Evolutionary conservation across 1,140 invertebrate genomes (phyloP).

Genomic region (Drosophila athabasca): DNA sequence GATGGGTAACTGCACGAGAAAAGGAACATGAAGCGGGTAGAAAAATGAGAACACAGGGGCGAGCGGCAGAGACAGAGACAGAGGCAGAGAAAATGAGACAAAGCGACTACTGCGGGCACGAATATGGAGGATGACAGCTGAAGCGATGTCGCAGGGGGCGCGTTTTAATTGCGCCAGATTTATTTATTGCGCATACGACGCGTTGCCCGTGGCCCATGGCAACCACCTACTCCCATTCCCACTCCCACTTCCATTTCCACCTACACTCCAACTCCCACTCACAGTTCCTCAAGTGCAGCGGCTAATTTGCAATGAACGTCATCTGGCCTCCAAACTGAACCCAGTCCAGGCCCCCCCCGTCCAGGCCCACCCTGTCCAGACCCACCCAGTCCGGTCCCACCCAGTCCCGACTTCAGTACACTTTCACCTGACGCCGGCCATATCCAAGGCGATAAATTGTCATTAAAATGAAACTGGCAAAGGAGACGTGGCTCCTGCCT

Average conservation of each 20-base stretch:
- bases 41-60: not conserved
- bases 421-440: conserved; percentile 20
- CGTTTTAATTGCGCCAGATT: conserved; percentile 75
- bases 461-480: conserved; percentile 51
- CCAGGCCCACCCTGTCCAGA: conserved; percentile 7
- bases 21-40: conserved; percentile 12
- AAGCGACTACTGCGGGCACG: conserved; percentile 1
- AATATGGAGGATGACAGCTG: conserved; percentile 66
- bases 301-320: conserved; percentile 49
- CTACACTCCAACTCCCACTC: too few relatives aligned
- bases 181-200: conserved; percentile 73
- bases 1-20: conserved; percentile 37
- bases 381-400: not conserved
- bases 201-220: conserved; percentile 33
- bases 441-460: conserved; percentile 62
- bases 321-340: conserved; percentile 2
- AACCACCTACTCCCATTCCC: not conserved
- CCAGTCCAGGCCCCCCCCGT: not conserved
- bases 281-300: conserved; percentile 25
- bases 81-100: not conserved
- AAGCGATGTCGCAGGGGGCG: conserved; percentile 40
- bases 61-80: not conserved
- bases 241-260: too few relatives aligned
- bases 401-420: not conserved
- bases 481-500: not conserved